These are phyloP conservation scores for Nasonia giraulti DNA, from an alignment of 1,140 invertebrate species.

Conservation along the genomic window DNA sequence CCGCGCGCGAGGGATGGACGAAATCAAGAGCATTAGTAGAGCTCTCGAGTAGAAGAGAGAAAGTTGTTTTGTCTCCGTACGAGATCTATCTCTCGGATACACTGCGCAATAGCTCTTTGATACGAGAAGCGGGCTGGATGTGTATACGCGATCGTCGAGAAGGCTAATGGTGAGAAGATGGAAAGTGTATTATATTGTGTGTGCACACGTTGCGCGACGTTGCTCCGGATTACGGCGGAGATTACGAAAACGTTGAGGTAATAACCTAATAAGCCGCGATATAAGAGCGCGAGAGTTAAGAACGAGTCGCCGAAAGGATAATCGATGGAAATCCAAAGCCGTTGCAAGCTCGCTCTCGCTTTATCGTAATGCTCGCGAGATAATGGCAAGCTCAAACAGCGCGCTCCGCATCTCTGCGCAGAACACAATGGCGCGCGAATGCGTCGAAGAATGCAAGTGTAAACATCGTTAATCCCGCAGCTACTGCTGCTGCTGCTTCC, in stretches of 20 bases:
- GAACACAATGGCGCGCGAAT: background rate
- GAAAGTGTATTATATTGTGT: background rate
- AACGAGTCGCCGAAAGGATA: background rate
- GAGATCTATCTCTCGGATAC: background rate
- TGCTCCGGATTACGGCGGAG: background rate
- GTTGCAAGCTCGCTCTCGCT: background rate
- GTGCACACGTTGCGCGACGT: no score
- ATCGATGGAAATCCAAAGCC: background rate
- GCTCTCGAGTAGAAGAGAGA: background rate
- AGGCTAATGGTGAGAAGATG: background rate
- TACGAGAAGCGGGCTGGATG: background rate
- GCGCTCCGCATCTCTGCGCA: background rate
- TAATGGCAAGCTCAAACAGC: background rate
- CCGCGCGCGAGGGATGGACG: background rate
- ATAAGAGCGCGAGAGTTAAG: no score
- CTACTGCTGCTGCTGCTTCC: background rate
- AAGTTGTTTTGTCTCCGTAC: background rate
- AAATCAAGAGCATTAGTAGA: background rate
- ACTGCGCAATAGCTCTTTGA: background rate
- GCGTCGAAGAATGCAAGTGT: background rate
- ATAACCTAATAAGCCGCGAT: no score
- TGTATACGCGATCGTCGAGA: no score
- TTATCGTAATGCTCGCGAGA: background rate
- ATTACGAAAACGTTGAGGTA: background rate
- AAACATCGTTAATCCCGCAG: conserved; percentile 3